Evolutionary conservation across 2,113 vertebrate species (phyloP).

Genomic region (Saiga tatarica): DNA sequence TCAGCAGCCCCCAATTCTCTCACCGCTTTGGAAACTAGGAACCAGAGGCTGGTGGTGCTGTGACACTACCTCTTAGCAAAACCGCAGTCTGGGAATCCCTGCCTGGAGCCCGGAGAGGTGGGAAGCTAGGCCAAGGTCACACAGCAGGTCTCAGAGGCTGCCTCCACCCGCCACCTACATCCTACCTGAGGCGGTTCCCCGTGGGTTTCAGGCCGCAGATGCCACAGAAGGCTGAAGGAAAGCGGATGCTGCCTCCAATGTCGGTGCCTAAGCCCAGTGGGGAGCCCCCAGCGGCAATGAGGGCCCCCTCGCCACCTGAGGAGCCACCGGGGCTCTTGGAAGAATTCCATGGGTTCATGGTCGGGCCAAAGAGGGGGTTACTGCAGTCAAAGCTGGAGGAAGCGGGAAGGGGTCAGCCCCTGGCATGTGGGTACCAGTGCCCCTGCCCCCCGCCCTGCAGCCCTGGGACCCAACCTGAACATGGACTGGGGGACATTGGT

Average conservation of each 20-base stretch:
- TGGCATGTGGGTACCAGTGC: neutral
- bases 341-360: slow-evolving; percentile 75
- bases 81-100: neutral
- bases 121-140: neutral
- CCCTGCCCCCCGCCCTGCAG: neutral
- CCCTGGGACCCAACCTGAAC: slow-evolving; percentile 82
- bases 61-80: neutral
- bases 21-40: neutral
- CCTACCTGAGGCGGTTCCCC: slow-evolving; percentile 81
- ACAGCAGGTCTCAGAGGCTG: neutral
- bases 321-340: slow-evolving; percentile 81
- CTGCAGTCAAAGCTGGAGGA: slow-evolving; percentile 83
- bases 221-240: slow-evolving; percentile 85
- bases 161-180: neutral
- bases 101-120: neutral
- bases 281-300: slow-evolving; percentile 82
- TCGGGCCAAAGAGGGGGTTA: slow-evolving; percentile 83
- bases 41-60: neutral
- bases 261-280: slow-evolving; percentile 83
- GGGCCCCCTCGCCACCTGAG: slow-evolving; percentile 85
- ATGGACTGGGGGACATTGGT: slow-evolving; percentile 93
- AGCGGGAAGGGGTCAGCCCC: neutral
- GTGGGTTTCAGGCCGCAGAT: slow-evolving; percentile 85
- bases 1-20: neutral
- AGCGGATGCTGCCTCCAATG: slow-evolving; percentile 84